A percentile compares a stretch with the other conserved stretches of the same genome.
Conservation (phyloP, 1,140 invertebrate genomes). For the Ceratoteleas bidentatus region DNA sequence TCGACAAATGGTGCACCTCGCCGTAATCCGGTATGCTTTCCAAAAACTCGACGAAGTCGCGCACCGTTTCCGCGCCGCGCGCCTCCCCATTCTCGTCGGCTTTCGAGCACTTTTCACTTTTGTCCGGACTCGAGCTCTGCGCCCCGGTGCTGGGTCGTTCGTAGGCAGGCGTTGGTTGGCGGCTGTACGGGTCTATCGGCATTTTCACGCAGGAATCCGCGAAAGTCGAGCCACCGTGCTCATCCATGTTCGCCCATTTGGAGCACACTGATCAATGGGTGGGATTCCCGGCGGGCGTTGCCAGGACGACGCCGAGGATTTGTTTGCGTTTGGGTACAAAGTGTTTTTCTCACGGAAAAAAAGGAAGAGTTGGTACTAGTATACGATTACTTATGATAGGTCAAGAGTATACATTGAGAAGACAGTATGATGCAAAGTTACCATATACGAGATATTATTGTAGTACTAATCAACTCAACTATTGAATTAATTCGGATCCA, state of each 20-base stretch:
- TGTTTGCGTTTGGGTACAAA: too few relatives aligned
- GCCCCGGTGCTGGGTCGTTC: conserved; percentile 81
- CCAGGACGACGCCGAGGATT: conserved; percentile 26
- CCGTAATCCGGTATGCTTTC: conserved; percentile 87
- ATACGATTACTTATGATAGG: too few relatives aligned
- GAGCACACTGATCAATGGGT: conserved; percentile 51
- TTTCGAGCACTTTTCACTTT: conserved; percentile 60
- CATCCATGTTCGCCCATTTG: conserved; percentile 68
- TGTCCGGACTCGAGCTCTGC: conserved; percentile 69
- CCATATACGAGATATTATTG: too few relatives aligned
- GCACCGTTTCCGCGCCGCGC: conserved; percentile 69
- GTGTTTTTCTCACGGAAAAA: too few relatives aligned
- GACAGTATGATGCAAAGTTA: too few relatives aligned
- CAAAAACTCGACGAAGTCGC: conserved; percentile 85
- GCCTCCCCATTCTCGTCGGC: conserved; percentile 37
- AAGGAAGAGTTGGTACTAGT: too few relatives aligned
- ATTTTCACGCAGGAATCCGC: conserved; percentile 84
- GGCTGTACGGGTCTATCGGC: conserved; percentile 84
- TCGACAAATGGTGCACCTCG: conserved; percentile 85
- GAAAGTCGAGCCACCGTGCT: conserved; percentile 76
- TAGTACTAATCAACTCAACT: too few relatives aligned
- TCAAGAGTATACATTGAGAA: too few relatives aligned
- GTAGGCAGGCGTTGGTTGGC: conserved; percentile 84
- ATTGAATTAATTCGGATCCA: too few relatives aligned
- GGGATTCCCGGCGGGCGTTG: conserved; percentile 36